Evolutionary conservation across 2,888 invertebrate genomes (phyloP), one percentile per base, ranked within the genome.

Genomic region (Meghimatium bilineatum): DNA sequence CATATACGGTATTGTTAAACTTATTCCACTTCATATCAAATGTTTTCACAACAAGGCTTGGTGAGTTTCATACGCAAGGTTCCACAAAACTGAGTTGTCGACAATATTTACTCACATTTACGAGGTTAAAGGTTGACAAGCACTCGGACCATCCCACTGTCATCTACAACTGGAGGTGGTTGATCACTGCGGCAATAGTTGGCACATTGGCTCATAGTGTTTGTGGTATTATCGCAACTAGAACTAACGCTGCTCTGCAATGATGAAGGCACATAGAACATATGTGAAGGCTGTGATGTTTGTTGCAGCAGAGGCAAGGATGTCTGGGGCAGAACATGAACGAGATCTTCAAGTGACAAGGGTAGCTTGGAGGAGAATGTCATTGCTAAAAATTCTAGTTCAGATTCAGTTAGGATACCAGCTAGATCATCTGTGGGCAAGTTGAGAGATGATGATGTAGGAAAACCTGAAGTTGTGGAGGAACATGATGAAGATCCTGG

Each of bases 251-350:
- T 78, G 49, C 52, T 74, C 32, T 79, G 84, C 67, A 84, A 75
- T 52, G 84, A 79, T 14, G 84, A 84, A 84, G 84, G 84, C 84
- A 84, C 79, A 67, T 67, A 75, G 63, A 84, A 84, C 80, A 80
- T 52, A 34, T 82, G 82, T 52, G 83, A 83, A 38, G 77, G 83
- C 77, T 83, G 83, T 38, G 77, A 77, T n/a, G 56, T 80, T 34
- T 84, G 83, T 17, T 56, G 56, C 56, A 56, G 56, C 17, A 49
- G 76, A 34, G 76, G 67, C 29, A 76, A 38, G 1, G 82, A 77
- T 36, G 77, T 56, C 44, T 82, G 82, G 10, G 83, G 83, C 34
- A 83, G 32, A 66, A 79, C 79, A 66, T 83, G 83, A 14, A 84
- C 80, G 26, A 84, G 72, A 32, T 84, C 84, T 80, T 84, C 84